These are phyloP conservation scores for Drosophila leontia DNA, from an alignment of 1,140 invertebrate genomes.

Conservation along the genomic window DNA sequence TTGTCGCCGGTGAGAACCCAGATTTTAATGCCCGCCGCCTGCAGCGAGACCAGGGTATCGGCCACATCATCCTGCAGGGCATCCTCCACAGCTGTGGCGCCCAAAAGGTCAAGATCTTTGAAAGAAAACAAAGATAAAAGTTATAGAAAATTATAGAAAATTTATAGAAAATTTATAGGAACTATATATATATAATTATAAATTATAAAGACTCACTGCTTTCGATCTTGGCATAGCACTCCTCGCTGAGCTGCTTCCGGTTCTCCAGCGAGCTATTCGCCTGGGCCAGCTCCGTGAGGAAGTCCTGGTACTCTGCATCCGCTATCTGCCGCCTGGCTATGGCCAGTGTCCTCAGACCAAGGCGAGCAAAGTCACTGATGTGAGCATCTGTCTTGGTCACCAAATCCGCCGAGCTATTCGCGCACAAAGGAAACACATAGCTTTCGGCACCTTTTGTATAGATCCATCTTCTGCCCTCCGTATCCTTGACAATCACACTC, in stretches of 20 bases:
- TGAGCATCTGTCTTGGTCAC: slow-evolving; percentile 93
- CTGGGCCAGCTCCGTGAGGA: slow-evolving; percentile 60
- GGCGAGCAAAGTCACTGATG: slow-evolving; percentile 95
- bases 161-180: too few relatives aligned
- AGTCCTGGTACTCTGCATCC: slow-evolving; percentile 85
- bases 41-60: slow-evolving; percentile 90
- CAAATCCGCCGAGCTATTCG: slow-evolving; percentile 84
- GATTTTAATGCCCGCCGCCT: slow-evolving; percentile 89
- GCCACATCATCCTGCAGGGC: slow-evolving; percentile 92
- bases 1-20: slow-evolving; percentile 94
- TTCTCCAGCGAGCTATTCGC: slow-evolving; percentile 81
- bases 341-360: slow-evolving; percentile 95
- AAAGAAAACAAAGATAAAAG: not conserved
- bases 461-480: slow-evolving; percentile 89
- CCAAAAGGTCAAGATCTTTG: slow-evolving; percentile 88
- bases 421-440: slow-evolving; percentile 89
- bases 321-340: slow-evolving; percentile 90
- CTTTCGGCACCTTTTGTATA: slow-evolving; percentile 94
- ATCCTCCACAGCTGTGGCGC: slow-evolving; percentile 94
- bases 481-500: slow-evolving; percentile 94
- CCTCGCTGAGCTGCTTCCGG: slow-evolving; percentile 73
- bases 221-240: slow-evolving; percentile 78
- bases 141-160: too few relatives aligned
- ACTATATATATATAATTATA: too few relatives aligned
- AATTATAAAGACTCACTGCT: slow-evolving; percentile 53